phyloP scores from a whole-genome alignment of 2,888 invertebrate genomes.

The Scrobipalpa costella region DNA sequence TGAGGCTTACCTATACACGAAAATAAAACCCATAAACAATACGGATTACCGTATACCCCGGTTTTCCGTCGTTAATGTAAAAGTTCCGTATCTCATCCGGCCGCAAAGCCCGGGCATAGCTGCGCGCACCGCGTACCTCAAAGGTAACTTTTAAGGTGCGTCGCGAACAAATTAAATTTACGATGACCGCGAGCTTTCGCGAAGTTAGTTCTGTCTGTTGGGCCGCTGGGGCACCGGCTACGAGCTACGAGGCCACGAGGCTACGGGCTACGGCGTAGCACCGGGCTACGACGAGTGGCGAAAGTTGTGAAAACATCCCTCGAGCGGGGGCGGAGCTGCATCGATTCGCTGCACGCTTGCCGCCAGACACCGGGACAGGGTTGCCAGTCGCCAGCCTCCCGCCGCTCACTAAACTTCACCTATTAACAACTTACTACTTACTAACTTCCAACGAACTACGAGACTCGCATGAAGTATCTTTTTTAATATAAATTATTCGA shows the following conservation, averaged over 20 bases:
- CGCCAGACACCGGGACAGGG: conserved; percentile 41
- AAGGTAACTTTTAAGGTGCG: conserved; percentile 27
- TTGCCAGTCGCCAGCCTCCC: conserved; percentile 40
- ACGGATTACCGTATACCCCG: conserved; percentile 31
- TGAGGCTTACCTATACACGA: neutral
- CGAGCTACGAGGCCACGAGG: conserved; percentile 11
- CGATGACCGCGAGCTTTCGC: conserved; percentile 32
- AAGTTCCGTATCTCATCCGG: conserved; percentile 14
- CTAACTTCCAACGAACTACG: conserved; percentile 2
- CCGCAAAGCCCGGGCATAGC: conserved; percentile 20
- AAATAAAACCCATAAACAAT: conserved; percentile 25
- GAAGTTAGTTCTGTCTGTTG: conserved; percentile 31
- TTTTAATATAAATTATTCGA: neutral
- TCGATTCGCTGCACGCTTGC: conserved; percentile 60
- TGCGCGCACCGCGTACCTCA: neutral
- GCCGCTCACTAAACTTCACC: conserved; percentile 21
- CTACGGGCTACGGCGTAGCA: conserved; percentile 9
- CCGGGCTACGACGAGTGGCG: conserved; percentile 29
- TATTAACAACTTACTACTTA: conserved; percentile 11
- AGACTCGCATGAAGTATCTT: neutral
- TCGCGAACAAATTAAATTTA: conserved; percentile 28
- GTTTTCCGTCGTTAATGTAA: conserved; percentile 8
- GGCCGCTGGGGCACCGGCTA: conserved; percentile 24
- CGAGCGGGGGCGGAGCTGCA: conserved; percentile 61
- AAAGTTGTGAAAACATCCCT: conserved; percentile 48